Evolutionary conservation across 1,140 invertebrate species (phyloP), one percentile per base, ranked within the genome.

Genomic region (Tetragnatha versicolor): DNA sequence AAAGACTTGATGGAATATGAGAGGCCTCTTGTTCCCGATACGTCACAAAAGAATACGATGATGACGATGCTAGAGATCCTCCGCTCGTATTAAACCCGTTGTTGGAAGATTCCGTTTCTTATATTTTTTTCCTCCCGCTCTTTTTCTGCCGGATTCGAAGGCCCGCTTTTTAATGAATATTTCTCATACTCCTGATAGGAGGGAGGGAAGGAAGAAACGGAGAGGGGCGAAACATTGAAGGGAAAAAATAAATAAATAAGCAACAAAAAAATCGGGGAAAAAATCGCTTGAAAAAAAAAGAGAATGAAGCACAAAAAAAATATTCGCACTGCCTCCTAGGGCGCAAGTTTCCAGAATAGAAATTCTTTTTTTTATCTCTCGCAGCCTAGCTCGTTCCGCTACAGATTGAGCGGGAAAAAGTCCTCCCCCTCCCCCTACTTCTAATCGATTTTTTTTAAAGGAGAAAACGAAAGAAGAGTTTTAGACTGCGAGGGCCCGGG

Each of bases 371-470:
- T 53, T 35, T 53, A 45, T 31, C 14, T n/a, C 47, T 14, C 31
- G 10, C 45, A 53, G 49, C 66, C 31, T 20, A n/a, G 14, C 37
- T 72, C 53, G 69, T 72, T 58, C 69, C 47, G 53, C 69, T 72
- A 72, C 69, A 72, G 69, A 72, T 72, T 72, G 69, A 72, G 53
- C 69, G 20, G 22, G 27, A 25, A 20, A 66, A 49, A 68, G 49
- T 22, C 47, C 42, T 12, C 29, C 45, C 14, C 39, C 49, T 22
- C 33, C 22, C 14, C 25, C 45, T 7, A 27, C 25, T 72, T 25
- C 53, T 72, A 72, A 72, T 72, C 69, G 69, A 72, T 72, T 72
- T 72, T 72, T 72, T 72, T 72, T 72, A 58, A 72, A 72, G 53
- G 53, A 72, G 69, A 72, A 72, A 72, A 42, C 27, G 69, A 60